Percentiles rank a stretch among this genome's conserved stretches.
phyloP scores from a whole-genome alignment of 2,797 vertebrate species.

The Acipenser ruthenus region DNA sequence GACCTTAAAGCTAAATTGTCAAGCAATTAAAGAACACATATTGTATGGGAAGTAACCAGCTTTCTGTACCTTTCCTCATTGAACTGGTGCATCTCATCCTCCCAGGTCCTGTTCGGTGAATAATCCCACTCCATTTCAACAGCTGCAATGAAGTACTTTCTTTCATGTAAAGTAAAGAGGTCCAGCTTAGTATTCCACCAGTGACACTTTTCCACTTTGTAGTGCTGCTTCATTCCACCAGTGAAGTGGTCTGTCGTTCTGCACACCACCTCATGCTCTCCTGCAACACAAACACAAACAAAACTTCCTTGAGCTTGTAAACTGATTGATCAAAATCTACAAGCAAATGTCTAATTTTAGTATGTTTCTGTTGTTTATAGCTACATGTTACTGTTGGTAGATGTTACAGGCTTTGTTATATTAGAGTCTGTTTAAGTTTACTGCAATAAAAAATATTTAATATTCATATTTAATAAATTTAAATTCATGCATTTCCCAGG shows the following conservation, averaged over 20 bases:
- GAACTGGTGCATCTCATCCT: constrained; percentile 58
- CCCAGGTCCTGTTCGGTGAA: constrained; percentile 77
- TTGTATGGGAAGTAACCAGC: neutral
- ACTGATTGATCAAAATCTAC: no score
- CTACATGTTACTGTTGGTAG: no score
- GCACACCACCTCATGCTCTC: constrained; percentile 65
- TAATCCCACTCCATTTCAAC: constrained; percentile 89
- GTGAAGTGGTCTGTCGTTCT: constrained; percentile 65
- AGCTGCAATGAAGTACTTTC: constrained; percentile 79
- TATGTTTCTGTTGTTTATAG: no score
- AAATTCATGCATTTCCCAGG: no score
- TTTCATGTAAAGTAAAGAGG: constrained; percentile 50
- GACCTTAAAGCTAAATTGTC: no score
- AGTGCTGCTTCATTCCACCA: constrained; percentile 70
- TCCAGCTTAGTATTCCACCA: constrained; percentile 26
- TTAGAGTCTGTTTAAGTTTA: no score
- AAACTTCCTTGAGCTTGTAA: no score
- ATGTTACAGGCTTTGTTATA: no score
- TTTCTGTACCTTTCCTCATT: constrained; percentile 60
- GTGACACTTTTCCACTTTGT: constrained; percentile 60
- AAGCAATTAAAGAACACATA: neutral
- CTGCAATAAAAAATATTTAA: no score
- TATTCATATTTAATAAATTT: no score
- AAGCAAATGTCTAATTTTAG: no score
- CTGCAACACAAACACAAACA: constrained; percentile 31